phyloP scores from a whole-genome alignment of 2,113 vertebrate genomes.

The Opisthocomus hoazin region DNA sequence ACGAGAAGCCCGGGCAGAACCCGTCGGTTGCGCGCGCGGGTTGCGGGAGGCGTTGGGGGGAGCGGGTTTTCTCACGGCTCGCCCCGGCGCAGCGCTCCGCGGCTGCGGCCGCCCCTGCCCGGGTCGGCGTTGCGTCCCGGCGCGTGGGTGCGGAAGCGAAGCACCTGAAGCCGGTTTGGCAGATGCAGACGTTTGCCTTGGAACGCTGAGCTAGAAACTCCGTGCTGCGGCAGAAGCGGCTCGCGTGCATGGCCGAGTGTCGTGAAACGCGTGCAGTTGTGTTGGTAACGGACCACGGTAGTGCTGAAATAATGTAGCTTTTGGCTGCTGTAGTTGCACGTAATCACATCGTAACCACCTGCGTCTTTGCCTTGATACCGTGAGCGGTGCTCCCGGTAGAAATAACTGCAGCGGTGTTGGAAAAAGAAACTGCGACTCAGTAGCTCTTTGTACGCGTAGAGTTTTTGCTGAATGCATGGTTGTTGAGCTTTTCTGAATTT shows the following conservation, averaged over 20 bases:
- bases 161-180: no score
- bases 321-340: neutral
- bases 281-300: accelerated
- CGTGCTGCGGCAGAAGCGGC: accelerated
- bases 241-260: neutral
- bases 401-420: neutral
- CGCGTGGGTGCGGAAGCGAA: neutral
- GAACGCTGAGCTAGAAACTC: neutral
- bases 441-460: accelerated
- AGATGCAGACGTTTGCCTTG: neutral
- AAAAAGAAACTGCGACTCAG: neutral
- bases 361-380: accelerated
- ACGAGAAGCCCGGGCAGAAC: accelerated
- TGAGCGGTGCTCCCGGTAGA: accelerated
- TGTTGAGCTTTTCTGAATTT: neutral
- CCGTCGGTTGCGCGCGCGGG: no score
- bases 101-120: no score
- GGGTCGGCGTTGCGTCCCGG: no score
- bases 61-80: no score
- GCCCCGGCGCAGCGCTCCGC: no score
- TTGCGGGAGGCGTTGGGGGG: no score
- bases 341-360: neutral
- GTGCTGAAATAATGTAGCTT: neutral
- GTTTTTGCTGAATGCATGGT: neutral
- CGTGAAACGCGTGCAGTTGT: neutral